Evolutionary conservation across 2,888 invertebrate species (phyloP), one percentile per base, ranked within the genome.

Genomic region (Caenorhabditis sp.): DNA sequence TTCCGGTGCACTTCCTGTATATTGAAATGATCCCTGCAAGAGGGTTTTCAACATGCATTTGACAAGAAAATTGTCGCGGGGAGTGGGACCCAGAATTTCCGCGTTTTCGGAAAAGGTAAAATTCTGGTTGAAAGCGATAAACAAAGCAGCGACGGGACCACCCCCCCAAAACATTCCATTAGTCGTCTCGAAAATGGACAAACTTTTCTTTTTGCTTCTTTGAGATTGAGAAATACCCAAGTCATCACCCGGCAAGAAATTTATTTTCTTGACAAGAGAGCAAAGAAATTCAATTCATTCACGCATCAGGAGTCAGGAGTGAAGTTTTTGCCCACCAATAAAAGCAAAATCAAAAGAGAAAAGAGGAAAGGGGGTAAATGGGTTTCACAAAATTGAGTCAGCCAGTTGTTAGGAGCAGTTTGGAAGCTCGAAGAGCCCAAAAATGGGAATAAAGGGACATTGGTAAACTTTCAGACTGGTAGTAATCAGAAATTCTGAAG

Each of bases 221-320:
- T 38, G 41, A 69, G 70, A 77, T 68, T 77, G 24, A 59, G 59
- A 47, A 16, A 38, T 70, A 79, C 12, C 6, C 38, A 38, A 38
- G 38, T 38, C 38, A 59, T 66, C 59, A 73, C 35, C 51, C 47
- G 47, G 19, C n/a, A 47, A 44, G 63, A 79, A 79, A 79, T 79
- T 70, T 54, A 54, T 47, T 69, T 69, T 35, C 63, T 79, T 79
- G 79, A 79, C 70, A 79, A 79, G 70, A 69, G 22, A 76, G 69
- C 63, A 63, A 79, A 79, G 70, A 79, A 79, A 79, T 79, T 79
- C 79, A 79, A 79, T 79, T 79, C 70, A 79, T 79, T 79, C 79
- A 79, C 79, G 79, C 79, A 79, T 79, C 79, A 69, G 70, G 70
- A 70, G 70, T 70, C 24, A 54, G 77, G 63, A 70, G 79, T 70